These are phyloP conservation scores for Graptemys geographica DNA, from an alignment of 2,797 vertebrate species.

Conservation along the genomic window DNA sequence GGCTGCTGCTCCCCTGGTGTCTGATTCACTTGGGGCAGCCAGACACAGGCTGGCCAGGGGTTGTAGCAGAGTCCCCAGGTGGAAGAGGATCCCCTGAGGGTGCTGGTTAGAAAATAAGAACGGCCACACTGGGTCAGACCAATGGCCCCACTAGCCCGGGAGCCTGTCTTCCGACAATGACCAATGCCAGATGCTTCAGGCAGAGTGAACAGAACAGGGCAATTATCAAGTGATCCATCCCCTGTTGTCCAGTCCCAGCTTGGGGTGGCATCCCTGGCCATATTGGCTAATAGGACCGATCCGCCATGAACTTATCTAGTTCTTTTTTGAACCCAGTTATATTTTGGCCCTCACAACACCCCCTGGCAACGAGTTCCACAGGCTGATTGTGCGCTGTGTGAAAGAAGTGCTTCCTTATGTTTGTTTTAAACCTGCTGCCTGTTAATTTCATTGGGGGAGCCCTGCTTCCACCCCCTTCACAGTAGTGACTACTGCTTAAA, in stretches of 20 bases:
- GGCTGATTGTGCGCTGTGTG: neutral
- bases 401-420: neutral
- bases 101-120: neutral
- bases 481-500: neutral
- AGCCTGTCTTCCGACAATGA: neutral
- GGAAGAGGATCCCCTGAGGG: neutral
- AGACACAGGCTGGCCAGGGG: neutral
- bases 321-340: neutral
- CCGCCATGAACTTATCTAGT: neutral
- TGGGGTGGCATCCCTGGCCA: neutral
- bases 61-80: neutral
- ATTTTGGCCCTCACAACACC: neutral
- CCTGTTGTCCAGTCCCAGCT: neutral
- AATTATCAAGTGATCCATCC: neutral
- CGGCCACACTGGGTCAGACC: neutral
- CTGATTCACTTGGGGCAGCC: neutral
- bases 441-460: neutral
- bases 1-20: neutral
- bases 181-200: neutral
- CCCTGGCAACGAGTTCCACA: neutral
- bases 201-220: neutral
- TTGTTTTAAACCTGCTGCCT: neutral
- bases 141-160: neutral
- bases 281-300: neutral
- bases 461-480: neutral